Evolutionary conservation across 2,888 invertebrate genomes (phyloP), one percentile per base, ranked within the genome.

Genomic region (Caenorhabditis panamensis): DNA sequence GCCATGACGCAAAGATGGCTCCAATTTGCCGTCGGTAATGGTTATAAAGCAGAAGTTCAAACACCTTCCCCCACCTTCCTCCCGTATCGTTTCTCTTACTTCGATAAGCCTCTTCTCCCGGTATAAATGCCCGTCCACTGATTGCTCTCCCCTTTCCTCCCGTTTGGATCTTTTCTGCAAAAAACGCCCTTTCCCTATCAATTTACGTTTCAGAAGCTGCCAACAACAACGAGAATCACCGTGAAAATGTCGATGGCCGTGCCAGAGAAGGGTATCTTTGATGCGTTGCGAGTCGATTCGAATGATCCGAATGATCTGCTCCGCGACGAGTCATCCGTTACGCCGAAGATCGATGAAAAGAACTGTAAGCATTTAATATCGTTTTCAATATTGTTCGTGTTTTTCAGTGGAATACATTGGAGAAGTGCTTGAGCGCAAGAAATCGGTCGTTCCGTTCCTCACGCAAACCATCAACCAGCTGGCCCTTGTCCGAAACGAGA

Each of bases 321-420:
- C 36, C 31, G 73, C n/a, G 79, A 79, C 44, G 79, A 79, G 18
- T 16, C 58, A 18, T 56, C 64, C 18, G 61, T 58, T 3, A 69
- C 73, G 2, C 72, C 79, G 9, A 66, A 79, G 51, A 67, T 79
- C 11, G 79, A 79, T 18, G 75, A 75, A 24, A 73, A 75, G 58
- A 69, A 68, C 31, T 53, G 79, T 79, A 41, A 73, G 62, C 51
- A 18, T 51, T 36, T 44, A 16, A 24, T 24, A 24, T 24, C 13
- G 2, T 41, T 22, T 59, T 18, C n/a, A 16, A 37, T n/a, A 16
- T n/a, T 49, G 6, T 24, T 16, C 11, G 36, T 76, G n/a, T n/a
- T n/a, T n/a, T 83, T 28, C 72, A 84, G 82, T 84, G 26, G 82
- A 79, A 47, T 78, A 67, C 56, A 73, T 84, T 9, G 80, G 82